Evolutionary conservation across 1,140 invertebrate species (phyloP).

Genomic region (Protaetia brevitarsis): DNA sequence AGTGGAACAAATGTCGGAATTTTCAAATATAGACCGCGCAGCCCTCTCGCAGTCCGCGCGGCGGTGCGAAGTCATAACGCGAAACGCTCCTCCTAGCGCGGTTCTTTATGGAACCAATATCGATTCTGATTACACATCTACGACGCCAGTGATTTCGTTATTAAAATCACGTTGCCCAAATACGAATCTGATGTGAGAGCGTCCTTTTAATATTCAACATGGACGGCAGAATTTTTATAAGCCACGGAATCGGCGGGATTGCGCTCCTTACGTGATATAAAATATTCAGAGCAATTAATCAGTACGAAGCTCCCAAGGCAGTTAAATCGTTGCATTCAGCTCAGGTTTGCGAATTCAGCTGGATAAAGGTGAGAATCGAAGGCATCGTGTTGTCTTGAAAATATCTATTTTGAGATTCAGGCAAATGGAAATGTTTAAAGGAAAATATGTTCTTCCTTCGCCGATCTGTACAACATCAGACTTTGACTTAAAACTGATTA

Average conservation of each 20-base stretch:
- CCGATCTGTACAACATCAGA: too few relatives aligned
- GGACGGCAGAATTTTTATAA: not conserved
- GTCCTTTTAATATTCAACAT: not conserved
- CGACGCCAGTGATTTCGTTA: not conserved
- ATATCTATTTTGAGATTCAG: too few relatives aligned
- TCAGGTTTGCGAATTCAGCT: too few relatives aligned
- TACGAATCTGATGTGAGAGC: not conserved
- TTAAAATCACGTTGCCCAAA: conserved; percentile 12
- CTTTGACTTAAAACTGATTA: too few relatives aligned
- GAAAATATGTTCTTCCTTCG: too few relatives aligned
- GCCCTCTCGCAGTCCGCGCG: not conserved
- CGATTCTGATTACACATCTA: conserved; percentile 8
- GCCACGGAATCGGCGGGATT: not conserved
- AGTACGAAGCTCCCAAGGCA: too few relatives aligned
- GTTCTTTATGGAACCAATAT: conserved; percentile 15
- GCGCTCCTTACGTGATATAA: not conserved
- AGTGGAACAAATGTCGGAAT: conserved; percentile 19
- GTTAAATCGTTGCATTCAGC: too few relatives aligned
- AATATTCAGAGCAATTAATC: not conserved
- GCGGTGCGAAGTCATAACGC: not conserved
- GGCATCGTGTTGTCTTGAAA: too few relatives aligned
- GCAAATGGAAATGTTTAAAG: too few relatives aligned
- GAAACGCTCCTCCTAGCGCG: not conserved
- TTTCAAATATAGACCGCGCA: conserved; percentile 17
- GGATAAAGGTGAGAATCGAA: too few relatives aligned